Conservation (phyloP, 2,888 invertebrate genomes). For the Rosalia funebris region DNA sequence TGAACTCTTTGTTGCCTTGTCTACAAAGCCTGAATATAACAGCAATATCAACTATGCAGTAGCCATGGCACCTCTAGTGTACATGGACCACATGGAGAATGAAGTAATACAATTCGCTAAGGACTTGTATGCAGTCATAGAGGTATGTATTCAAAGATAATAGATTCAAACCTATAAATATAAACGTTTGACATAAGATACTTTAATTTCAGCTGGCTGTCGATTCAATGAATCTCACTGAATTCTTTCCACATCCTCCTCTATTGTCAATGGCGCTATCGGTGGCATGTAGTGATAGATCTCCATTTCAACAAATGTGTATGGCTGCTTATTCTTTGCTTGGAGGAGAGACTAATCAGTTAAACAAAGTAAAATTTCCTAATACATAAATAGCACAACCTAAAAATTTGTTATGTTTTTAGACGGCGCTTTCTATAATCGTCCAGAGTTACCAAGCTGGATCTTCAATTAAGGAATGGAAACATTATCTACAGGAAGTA, state of each 20-base stretch:
- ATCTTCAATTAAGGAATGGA: neutral
- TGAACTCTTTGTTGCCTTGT: conserved; percentile 71
- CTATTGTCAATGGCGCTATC: neutral
- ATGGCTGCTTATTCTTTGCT: neutral
- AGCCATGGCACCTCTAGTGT: conserved; percentile 74
- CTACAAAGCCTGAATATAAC: conserved; percentile 71
- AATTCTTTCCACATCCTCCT: neutral
- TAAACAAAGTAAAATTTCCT: neutral
- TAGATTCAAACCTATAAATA: neutral
- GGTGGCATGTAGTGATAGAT: neutral
- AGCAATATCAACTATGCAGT: conserved; percentile 72
- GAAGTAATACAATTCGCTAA: neutral
- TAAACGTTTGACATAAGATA: neutral
- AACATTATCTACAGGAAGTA: neutral
- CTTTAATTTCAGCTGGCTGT: neutral
- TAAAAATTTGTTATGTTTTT: neutral
- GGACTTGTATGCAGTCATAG: neutral
- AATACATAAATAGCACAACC: no score
- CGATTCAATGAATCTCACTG: neutral
- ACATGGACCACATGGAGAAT: conserved; percentile 38
- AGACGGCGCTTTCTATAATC: neutral
- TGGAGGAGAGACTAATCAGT: neutral
- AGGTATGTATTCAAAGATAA: neutral
- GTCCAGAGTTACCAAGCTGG: neutral
- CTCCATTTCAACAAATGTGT: neutral